Evolutionary conservation across 2,113 vertebrate species (phyloP).

Genomic region (Lethenteron camtschaticum): DNA sequence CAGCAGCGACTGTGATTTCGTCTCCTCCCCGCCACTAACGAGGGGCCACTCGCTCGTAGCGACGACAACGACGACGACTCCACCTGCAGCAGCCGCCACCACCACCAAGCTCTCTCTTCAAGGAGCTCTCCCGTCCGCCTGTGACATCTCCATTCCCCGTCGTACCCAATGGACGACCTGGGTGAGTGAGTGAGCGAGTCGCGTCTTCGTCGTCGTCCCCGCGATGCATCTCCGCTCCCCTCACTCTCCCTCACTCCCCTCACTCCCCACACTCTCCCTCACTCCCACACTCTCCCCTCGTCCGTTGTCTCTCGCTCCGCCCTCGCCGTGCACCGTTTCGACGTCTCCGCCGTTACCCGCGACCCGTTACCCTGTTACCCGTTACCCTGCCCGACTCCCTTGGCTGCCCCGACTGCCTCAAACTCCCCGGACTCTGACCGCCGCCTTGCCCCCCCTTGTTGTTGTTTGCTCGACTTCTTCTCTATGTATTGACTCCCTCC

Average conservation of each 20-base stretch:
- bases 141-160: conserved; percentile 8
- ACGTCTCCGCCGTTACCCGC: background rate
- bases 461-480: background rate
- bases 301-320: too few species aligned
- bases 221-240: conserved; percentile 1
- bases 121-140: conserved; percentile 8
- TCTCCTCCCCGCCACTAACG: background rate
- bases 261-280: conserved; percentile 11
- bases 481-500: background rate
- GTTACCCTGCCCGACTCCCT: conserved; percentile 12
- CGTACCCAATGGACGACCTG: conserved; percentile 21
- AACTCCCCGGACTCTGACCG: background rate
- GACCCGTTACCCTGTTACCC: conserved; percentile 17
- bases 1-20: background rate
- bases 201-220: conserved; percentile 13
- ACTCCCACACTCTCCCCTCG: background rate
- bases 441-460: background rate
- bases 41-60: conserved; percentile 12
- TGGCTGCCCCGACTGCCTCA: background rate
- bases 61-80: conserved; percentile 15
- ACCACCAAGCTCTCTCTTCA: background rate
- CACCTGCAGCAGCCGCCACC: conserved; percentile 10
- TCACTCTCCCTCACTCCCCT: conserved; percentile 9
- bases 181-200: conserved; percentile 18
- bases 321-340: background rate